These are phyloP conservation scores for Formicarius rufipectus DNA, from an alignment of 2,113 vertebrate species.

Conservation along the genomic window DNA sequence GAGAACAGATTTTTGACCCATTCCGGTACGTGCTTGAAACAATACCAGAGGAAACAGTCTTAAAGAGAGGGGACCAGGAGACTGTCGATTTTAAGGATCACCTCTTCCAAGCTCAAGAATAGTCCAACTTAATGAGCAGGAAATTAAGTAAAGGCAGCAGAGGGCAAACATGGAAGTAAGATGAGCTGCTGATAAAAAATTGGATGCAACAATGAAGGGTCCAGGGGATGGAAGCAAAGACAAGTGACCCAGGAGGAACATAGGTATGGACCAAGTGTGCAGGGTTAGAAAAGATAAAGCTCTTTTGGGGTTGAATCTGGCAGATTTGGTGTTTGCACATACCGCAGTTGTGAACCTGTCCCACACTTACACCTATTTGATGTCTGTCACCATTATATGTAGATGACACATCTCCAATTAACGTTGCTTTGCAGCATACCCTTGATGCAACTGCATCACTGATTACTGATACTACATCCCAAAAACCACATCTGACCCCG, in stretches of 20 bases:
- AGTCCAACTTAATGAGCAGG: not conserved
- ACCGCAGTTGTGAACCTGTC: not conserved
- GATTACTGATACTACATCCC: not conserved
- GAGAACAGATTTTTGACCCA: not conserved
- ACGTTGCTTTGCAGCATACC: not conserved
- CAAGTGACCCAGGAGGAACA: not conserved
- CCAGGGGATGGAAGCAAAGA: not conserved
- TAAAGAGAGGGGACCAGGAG: not conserved
- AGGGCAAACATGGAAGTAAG: not conserved
- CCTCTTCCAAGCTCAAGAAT: not conserved
- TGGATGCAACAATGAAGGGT: not conserved
- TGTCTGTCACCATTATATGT: not conserved
- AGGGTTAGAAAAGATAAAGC: not conserved
- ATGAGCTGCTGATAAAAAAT: not conserved
- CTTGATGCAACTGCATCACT: not conserved
- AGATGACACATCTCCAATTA: not conserved
- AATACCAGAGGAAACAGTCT: not conserved
- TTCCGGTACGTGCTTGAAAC: not conserved
- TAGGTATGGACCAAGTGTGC: not conserved
- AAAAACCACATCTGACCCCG: not conserved
- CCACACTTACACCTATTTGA: not conserved
- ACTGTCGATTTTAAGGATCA: not conserved
- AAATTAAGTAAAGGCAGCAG: not conserved
- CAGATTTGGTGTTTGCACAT: not conserved
- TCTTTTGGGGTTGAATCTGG: not conserved